Conservation (phyloP, 2,888 invertebrate species). For the Synergus gifuensis region DNA sequence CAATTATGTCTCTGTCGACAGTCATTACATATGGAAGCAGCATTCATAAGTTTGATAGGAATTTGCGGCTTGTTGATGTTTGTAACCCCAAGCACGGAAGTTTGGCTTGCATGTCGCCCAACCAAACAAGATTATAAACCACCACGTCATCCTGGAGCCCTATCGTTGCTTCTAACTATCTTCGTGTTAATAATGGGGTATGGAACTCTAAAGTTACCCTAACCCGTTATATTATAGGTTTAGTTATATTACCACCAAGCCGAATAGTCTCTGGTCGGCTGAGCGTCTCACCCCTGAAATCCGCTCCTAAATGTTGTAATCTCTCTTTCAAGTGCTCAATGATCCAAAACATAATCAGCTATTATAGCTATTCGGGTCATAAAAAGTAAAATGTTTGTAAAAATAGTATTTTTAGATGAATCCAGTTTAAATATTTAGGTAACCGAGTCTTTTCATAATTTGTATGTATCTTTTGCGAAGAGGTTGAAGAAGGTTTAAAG, state of each 20-base stretch:
- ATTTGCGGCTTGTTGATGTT: constrained; percentile 83
- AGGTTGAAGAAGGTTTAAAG: not conserved
- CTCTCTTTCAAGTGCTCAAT: not conserved
- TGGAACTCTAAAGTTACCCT: constrained; percentile 49
- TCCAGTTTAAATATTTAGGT: not conserved
- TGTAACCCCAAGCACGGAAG: constrained; percentile 82
- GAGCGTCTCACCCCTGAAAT: not conserved
- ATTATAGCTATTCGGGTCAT: no score
- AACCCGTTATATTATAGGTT: not conserved
- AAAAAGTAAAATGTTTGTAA: no score
- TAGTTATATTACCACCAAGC: constrained; percentile 1
- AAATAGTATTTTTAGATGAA: no score
- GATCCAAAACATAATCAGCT: not conserved
- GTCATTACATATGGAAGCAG: constrained; percentile 86
- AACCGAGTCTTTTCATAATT: not conserved
- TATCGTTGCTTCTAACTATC: constrained; percentile 71
- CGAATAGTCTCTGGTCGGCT: constrained; percentile 22
- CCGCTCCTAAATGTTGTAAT: not conserved
- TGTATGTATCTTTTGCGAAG: not conserved
- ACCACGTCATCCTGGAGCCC: constrained; percentile 65
- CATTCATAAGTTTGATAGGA: constrained; percentile 83
- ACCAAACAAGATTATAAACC: constrained; percentile 70
- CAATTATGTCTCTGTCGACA: constrained; percentile 73
- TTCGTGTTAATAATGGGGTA: constrained; percentile 74
- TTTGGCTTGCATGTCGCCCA: constrained; percentile 79